These are phyloP conservation scores for Australoheros facetus DNA, from an alignment of 2,797 vertebrate species.

Conservation along the genomic window DNA sequence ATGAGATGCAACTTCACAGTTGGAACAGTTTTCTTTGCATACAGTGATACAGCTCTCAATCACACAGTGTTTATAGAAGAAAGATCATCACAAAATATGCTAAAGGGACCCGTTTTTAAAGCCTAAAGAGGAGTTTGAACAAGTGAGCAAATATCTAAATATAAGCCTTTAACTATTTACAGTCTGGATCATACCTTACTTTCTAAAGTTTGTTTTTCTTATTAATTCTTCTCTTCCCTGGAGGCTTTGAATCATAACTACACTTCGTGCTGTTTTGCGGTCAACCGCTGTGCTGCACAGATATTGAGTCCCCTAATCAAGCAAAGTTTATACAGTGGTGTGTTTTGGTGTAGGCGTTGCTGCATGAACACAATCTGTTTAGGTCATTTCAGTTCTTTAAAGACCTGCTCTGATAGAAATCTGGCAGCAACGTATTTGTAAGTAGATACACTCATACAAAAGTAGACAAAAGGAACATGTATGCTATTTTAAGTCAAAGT, in stretches of 20 bases:
- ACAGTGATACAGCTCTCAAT: constrained; percentile 13
- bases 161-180: constrained; percentile 29
- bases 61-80: constrained; percentile 1
- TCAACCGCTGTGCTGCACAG: constrained; percentile 6
- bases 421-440: not conserved
- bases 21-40: constrained; percentile 7
- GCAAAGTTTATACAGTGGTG: constrained; percentile 17
- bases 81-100: not conserved
- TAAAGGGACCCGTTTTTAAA: constrained; percentile 15
- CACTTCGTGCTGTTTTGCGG: constrained; percentile 32
- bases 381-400: constrained; percentile 16
- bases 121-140: constrained; percentile 9
- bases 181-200: constrained; percentile 36
- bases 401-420: not conserved
- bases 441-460: not conserved
- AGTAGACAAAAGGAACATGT: not conserved
- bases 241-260: constrained; percentile 37
- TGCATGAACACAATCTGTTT: constrained; percentile 54
- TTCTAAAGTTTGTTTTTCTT: constrained; percentile 25
- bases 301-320: constrained; percentile 27
- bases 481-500: not conserved
- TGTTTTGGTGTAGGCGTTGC: constrained; percentile 17
- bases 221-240: constrained; percentile 33
- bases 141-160: constrained; percentile 28
- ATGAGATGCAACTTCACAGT: constrained; percentile 7